Conservation (phyloP, 2,113 vertebrate genomes). For the Castor canadensis region DNA sequence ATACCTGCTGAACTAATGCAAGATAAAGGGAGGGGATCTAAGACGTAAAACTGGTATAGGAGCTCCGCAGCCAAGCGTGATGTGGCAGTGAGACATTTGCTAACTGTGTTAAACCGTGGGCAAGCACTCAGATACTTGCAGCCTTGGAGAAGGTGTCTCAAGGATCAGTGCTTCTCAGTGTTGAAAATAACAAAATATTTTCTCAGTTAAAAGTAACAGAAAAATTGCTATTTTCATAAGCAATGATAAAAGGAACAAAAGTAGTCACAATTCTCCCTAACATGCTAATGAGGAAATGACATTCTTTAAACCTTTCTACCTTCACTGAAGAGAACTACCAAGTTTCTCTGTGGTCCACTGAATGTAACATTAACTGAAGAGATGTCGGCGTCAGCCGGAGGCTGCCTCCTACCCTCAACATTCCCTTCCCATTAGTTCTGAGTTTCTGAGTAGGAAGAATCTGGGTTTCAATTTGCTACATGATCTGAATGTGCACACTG, state of each 20-base stretch:
- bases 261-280: conserved; percentile 15
- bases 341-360: not conserved
- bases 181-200: not conserved
- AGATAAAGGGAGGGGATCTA: not conserved
- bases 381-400: no score
- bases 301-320: conserved; percentile 37
- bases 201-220: conserved; percentile 13
- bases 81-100: not conserved
- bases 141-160: conserved; percentile 17
- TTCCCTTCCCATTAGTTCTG: conserved; percentile 47
- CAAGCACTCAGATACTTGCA: not conserved
- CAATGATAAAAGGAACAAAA: not conserved
- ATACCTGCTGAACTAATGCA: not conserved
- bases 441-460: conserved; percentile 69
- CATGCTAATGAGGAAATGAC: not conserved
- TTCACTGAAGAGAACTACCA: not conserved
- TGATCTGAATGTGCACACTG: conserved; percentile 31
- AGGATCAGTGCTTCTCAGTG: not conserved
- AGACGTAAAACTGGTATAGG: not conserved
- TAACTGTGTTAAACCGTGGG: not conserved
- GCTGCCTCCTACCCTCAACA: conserved; percentile 47
- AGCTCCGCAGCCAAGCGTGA: not conserved
- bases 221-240: not conserved
- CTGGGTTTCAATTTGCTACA: conserved; percentile 32
- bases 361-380: conserved; percentile 53